phyloP scores from a whole-genome alignment of 2,797 vertebrate genomes.

The Cottoperca gobio region DNA sequence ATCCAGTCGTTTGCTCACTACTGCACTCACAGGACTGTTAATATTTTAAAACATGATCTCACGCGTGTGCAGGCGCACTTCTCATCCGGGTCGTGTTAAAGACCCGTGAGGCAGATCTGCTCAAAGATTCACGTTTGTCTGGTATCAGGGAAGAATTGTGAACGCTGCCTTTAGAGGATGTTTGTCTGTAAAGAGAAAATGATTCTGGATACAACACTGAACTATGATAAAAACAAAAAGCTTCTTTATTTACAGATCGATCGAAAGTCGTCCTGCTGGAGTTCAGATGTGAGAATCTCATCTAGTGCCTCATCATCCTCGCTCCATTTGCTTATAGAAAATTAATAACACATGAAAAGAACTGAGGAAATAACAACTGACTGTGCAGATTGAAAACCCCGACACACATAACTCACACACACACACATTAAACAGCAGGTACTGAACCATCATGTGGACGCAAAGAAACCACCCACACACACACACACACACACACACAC shows the following conservation, averaged over 20 bases:
- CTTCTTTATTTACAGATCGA: neutral
- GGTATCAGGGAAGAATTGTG: no score
- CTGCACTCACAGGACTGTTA: no score
- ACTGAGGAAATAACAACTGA: slow-evolving; percentile 22
- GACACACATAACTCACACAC: neutral
- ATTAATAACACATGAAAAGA: slow-evolving; percentile 44
- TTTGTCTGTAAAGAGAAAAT: neutral
- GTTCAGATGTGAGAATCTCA: neutral
- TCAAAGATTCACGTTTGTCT: no score
- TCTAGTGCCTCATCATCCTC: slow-evolving; percentile 6
- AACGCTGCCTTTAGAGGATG: neutral
- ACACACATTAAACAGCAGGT: no score
- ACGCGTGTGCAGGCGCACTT: no score
- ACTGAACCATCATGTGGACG: no score
- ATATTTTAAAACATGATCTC: no score
- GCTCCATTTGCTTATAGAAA: slow-evolving; percentile 3
- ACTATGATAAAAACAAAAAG: neutral
- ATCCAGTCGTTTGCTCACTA: no score
- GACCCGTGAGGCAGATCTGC: no score
- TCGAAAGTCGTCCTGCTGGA: neutral
- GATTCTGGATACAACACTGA: neutral
- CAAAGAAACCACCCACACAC: no score
- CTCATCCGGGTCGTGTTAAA: no score
- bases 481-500: neutral
- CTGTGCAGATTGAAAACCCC: slow-evolving; percentile 21